Conservation (phyloP, 2,797 vertebrate species). For the Percopsis omiscomaycus region DNA sequence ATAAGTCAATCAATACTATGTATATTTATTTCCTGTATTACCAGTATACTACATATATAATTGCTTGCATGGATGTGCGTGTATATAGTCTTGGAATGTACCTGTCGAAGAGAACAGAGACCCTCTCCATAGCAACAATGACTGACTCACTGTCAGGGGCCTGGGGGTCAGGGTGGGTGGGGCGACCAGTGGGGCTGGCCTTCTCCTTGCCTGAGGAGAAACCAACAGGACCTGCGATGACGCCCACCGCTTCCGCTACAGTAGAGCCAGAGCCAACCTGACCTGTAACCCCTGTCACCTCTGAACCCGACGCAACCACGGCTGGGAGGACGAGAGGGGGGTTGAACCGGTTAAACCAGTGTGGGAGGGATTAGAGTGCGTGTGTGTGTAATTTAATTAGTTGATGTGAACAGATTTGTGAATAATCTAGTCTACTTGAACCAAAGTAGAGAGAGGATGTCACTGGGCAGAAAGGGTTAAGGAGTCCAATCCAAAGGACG, state of each 20-base stretch:
- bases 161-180: constrained; percentile 80
- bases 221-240: constrained; percentile 73
- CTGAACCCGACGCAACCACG: constrained; percentile 75
- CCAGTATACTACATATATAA: neutral
- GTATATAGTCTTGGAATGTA: constrained; percentile 49
- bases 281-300: constrained; percentile 76
- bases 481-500: neutral
- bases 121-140: constrained; percentile 98
- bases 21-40: neutral
- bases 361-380: constrained; percentile 55
- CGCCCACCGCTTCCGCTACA: constrained; percentile 68
- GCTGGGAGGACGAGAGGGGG: constrained; percentile 71
- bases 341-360: constrained; percentile 54
- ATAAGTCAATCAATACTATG: neutral
- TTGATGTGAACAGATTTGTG: constrained; percentile 31
- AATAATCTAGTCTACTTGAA: constrained; percentile 10
- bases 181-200: constrained; percentile 86
- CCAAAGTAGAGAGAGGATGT: no score
- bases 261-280: constrained; percentile 73
- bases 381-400: neutral
- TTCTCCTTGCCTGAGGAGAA: constrained; percentile 93
- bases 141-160: constrained; percentile 94
- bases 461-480: neutral
- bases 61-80: neutral
- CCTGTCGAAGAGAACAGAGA: constrained; percentile 98